phyloP scores from a whole-genome alignment of 2,113 vertebrate genomes.

The Varanus komodoensis region DNA sequence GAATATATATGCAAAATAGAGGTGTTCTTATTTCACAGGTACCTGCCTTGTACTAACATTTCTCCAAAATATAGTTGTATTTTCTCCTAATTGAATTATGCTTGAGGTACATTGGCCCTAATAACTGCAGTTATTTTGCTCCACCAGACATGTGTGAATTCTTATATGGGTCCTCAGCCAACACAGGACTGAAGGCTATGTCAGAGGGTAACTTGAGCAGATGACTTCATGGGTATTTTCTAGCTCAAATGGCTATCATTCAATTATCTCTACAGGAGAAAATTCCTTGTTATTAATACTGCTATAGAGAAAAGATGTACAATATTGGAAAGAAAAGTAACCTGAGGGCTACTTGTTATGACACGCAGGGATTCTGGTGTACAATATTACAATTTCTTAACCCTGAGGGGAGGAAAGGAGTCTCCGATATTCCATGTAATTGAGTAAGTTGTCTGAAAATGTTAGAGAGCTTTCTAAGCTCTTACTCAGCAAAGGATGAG shows the following conservation, averaged over 20 bases:
- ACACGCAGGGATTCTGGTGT: constrained; percentile 42
- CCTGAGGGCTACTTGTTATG: constrained; percentile 48
- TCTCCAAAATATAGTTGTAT: constrained; percentile 9
- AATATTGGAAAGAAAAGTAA: constrained; percentile 53
- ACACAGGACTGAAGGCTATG: constrained; percentile 40
- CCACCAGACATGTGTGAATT: not conserved
- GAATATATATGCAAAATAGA: not conserved
- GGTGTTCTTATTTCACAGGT: not conserved
- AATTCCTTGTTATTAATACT: constrained; percentile 67
- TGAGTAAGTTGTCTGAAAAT: not conserved
- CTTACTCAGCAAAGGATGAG: constrained; percentile 2
- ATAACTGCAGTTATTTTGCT: constrained; percentile 25
- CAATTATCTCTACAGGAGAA: constrained; percentile 49
- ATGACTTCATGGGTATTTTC: constrained; percentile 60
- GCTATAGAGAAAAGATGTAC: constrained; percentile 51
- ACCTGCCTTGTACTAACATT: constrained; percentile 3
- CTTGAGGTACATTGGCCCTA: not conserved
- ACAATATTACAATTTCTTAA: constrained; percentile 40
- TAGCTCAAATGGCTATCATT: constrained; percentile 53
- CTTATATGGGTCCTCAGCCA: constrained; percentile 41
- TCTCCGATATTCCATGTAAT: not conserved
- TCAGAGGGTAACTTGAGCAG: constrained; percentile 62
- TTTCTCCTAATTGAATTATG: constrained; percentile 16
- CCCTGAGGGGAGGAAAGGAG: constrained; percentile 27
- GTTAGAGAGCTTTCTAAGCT: constrained; percentile 29